Percentiles rank a stretch among this genome's conserved stretches.
phyloP scores from a whole-genome alignment of 64 coral and sea anemone species.

The Dendrophyllia cribrosa region DNA sequence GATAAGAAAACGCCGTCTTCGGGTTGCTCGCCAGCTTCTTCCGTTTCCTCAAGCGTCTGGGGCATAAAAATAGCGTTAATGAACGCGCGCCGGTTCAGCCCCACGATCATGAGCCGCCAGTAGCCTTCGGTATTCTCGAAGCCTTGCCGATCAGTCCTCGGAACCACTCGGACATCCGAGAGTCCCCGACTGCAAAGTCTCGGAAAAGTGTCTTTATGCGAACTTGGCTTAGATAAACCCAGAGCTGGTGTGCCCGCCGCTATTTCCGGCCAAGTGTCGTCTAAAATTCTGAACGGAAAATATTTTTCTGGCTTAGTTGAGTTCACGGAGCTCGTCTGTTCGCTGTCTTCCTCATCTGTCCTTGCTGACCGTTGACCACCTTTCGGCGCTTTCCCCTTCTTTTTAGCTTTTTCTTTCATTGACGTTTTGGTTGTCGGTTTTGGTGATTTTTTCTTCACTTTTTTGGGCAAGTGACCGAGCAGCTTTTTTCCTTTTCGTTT shows the following conservation, averaged over 20 bases:
- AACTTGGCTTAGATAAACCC: slow-evolving; percentile 25
- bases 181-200: slow-evolving; percentile 36
- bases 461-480: neutral
- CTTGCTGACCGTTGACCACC: neutral
- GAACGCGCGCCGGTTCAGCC: slow-evolving; percentile 60
- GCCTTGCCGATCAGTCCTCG: slow-evolving; percentile 38
- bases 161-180: slow-evolving; percentile 15
- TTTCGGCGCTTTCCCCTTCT: neutral
- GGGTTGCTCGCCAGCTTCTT: neutral
- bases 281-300: slow-evolving; percentile 56
- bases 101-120: slow-evolving; percentile 68
- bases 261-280: neutral
- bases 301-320: slow-evolving; percentile 1
- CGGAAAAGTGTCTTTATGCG: slow-evolving; percentile 6
- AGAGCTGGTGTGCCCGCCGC: neutral
- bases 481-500: slow-evolving; percentile 16
- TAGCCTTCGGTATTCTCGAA: slow-evolving; percentile 37
- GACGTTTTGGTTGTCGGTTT: neutral
- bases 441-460: neutral
- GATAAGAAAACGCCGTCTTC: slow-evolving; percentile 34
- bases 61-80: slow-evolving; percentile 72
- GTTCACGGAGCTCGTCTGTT: neutral
- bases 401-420: no score
- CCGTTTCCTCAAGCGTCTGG: neutral
- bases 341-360: neutral